Evolutionary conservation across 2,797 vertebrate genomes (phyloP).

Genomic region (Galagoides demidoff): DNA sequence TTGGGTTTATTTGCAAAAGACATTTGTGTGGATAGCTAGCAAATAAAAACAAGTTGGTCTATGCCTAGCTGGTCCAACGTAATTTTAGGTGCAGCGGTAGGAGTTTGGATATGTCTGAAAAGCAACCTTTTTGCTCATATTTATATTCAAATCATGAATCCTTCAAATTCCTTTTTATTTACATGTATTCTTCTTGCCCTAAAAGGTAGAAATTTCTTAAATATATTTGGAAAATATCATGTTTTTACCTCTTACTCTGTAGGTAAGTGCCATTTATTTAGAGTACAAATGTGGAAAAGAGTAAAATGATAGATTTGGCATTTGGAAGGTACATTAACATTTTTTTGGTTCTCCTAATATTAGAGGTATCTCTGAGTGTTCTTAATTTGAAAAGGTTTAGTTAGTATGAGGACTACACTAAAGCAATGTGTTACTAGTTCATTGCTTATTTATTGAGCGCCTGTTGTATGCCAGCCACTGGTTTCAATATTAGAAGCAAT

Average conservation of each 20-base stretch:
- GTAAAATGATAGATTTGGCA: background rate
- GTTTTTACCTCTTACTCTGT: background rate
- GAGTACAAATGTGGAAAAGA: background rate
- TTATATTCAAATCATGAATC: conserved; percentile 34
- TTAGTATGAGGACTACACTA: background rate
- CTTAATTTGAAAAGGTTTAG: conserved; percentile 34
- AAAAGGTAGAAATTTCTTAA: background rate
- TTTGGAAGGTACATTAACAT: background rate
- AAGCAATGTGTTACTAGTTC: background rate
- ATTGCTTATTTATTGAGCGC: background rate
- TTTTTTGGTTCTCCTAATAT: background rate
- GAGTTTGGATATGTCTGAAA: background rate
- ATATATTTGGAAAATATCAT: background rate
- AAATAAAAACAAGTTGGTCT: background rate
- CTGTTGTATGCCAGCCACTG: background rate
- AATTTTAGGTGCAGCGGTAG: background rate
- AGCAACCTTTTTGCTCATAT: background rate
- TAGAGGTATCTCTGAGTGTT: background rate
- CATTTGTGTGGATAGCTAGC: background rate
- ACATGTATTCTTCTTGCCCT: background rate
- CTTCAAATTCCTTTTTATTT: background rate
- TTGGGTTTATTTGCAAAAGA: background rate
- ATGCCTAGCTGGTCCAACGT: background rate
- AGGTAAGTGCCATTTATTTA: background rate
- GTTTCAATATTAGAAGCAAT: background rate